Evolutionary conservation across 1,140 invertebrate species (phyloP).

Genomic region (Pseudoatta argentina): DNA sequence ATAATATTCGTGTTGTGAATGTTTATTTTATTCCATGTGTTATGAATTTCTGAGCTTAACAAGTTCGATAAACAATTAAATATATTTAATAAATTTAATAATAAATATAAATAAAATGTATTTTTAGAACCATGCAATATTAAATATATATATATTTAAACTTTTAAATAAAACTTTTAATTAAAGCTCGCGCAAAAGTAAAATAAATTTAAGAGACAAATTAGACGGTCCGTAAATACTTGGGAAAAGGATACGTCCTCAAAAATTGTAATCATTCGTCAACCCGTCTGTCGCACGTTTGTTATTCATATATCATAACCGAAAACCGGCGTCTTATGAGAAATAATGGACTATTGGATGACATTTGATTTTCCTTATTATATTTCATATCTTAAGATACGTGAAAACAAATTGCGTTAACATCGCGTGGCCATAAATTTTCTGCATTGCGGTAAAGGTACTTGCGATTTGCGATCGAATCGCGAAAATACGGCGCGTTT

Average conservation of each 20-base stretch:
- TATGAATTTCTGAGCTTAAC: not conserved
- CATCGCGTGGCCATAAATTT: conserved; percentile 4
- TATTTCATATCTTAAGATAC: not conserved
- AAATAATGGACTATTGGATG: conserved; percentile 13
- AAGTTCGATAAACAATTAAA: conserved; percentile 1
- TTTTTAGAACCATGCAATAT: not conserved
- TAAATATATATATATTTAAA: not conserved
- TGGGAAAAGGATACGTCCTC: not conserved
- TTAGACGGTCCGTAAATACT: not conserved
- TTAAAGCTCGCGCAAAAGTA: not conserved
- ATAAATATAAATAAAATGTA: not conserved
- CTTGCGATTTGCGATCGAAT: conserved; percentile 24
- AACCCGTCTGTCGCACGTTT: not conserved
- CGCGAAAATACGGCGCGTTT: not conserved
- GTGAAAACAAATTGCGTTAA: conserved; percentile 4
- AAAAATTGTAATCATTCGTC: not conserved
- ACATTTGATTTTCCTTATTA: conserved; percentile 16
- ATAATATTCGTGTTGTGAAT: not conserved
- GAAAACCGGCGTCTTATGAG: not conserved
- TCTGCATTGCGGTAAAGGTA: conserved; percentile 69
- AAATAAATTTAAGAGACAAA: not conserved
- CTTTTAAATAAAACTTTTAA: not conserved
- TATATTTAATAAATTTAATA: too few relatives aligned
- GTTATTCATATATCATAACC: not conserved
- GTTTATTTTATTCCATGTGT: not conserved